Evolutionary conservation across 2,888 invertebrate species (phyloP).

Genomic region (Abrostola triplasia): DNA sequence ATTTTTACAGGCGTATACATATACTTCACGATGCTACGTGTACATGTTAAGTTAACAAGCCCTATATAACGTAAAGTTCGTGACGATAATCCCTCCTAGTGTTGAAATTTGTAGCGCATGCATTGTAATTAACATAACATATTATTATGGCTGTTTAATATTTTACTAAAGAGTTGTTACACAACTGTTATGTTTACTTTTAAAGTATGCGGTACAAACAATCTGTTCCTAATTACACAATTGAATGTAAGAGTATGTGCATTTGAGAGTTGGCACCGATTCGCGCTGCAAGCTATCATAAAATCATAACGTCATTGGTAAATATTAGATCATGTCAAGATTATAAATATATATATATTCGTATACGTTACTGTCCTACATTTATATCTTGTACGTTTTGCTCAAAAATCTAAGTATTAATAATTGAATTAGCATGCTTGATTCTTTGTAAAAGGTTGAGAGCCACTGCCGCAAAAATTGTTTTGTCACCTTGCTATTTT

Average conservation of each 20-base stretch:
- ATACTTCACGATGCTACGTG: slow-evolving; percentile 13
- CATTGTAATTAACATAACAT: slow-evolving; percentile 11
- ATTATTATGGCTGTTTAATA: slow-evolving; percentile 13
- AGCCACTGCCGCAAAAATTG: too few relatives aligned
- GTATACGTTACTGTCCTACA: too few relatives aligned
- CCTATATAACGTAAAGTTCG: slow-evolving; percentile 20
- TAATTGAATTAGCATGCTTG: too few relatives aligned
- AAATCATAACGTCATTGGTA: slow-evolving; percentile 39
- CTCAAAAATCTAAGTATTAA: too few relatives aligned
- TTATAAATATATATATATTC: too few relatives aligned
- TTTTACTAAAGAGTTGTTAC: slow-evolving; percentile 29
- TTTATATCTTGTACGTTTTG: too few relatives aligned
- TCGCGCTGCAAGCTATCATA: slow-evolving; percentile 49
- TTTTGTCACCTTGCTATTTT: too few relatives aligned
- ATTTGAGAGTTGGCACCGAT: slow-evolving; percentile 61
- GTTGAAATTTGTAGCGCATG: slow-evolving; percentile 25
- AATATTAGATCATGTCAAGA: slow-evolving; percentile 20
- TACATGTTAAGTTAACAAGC: slow-evolving; percentile 17
- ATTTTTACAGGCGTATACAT: slow-evolving; percentile 19
- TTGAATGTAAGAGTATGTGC: slow-evolving; percentile 41
- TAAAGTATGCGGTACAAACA: slow-evolving; percentile 51
- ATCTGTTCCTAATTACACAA: slow-evolving; percentile 52
- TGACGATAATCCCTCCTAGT: slow-evolving; percentile 23
- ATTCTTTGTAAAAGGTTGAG: too few relatives aligned
- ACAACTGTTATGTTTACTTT: slow-evolving; percentile 53